Base-by-base conservation (phyloP, 2,797 vertebrate genomes). In the Melanotaenia parkinsoni region DNA sequence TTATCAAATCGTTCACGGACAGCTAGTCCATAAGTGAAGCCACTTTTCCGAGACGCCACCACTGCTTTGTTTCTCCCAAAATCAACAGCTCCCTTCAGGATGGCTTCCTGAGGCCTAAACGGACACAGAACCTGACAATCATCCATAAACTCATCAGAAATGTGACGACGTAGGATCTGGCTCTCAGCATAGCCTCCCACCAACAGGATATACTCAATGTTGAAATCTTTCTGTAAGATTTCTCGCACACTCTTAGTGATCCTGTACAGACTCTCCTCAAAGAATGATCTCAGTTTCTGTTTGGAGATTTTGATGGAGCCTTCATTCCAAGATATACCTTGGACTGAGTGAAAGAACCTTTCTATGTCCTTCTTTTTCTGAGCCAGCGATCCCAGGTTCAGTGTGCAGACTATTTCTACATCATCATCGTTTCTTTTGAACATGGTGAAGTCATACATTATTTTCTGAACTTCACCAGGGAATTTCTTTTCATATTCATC, bases 291-390 rank as follows among this genome's bases (percentile, higher is more conserved):
- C n/a, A 69, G 32, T 28, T 0, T 58, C 7, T 64, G 20, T 58
- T 0, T 53, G 0, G 43, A 64, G 66, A 76, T 63, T 0, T 0
- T 51, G 33, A 64, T 63, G 0, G 0, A 0, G 6, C 54, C 60
- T 0, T 33, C 2, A 4, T 75, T 1, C 65, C 72, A 68, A 16
- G 7, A 63, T 1, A 33, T 65, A 18, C 59, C 65, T 38, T 0
- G 1, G 0, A 63, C 59, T 16, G 4, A 1, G 1, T 68, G 1
- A 66, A 74, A 74, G 53, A 30, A 69, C 4, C 0, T 40, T 16
- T 58, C 64, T n/a, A 63, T 57, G 0, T 2, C 0, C 2, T 50
- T 18, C 1, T 2, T n/a, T 57, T 0, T 0, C 0, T 7, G 0
- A 58, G 35, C 59, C 10, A 63, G 0, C n/a, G 0, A 0, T 9